Base-by-base conservation (phyloP, 2,888 invertebrate genomes). In the Limenitis camilla region DNA sequence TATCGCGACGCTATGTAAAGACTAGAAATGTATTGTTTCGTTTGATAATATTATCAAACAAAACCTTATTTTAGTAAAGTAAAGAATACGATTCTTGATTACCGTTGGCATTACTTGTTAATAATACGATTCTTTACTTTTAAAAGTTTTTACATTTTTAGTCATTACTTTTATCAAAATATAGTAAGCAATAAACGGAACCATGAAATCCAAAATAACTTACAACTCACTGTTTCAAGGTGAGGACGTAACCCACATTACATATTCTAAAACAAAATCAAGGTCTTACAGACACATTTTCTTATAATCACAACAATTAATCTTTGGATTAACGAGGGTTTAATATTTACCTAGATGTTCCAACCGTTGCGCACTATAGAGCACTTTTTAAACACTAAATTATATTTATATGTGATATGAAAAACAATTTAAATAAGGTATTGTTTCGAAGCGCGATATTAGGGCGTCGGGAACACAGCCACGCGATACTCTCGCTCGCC, bases 201-300 rank as follows among this genome's bases (percentile, higher is more conserved):
- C 31, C 36, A 31, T 29, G 47, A 52, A 59, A 56, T 55, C 49
- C 44, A 27, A 81, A 87, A 87, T 86, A 86, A 77, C 80, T 67
- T 59, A 58, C 75, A 73, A 72, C 74, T 82, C 80, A 76, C 67
- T 64, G 65, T 62, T 69, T 76, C 86, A 86, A 86, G 86, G 87
- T 73, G 79, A 84, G 76, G 76, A 79, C 82, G 77, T 68, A 75
- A 68, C 78, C 76, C 70, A 81, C 76, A 82, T 83, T 72, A 72
- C 73, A 74, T 68, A 69, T 72, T 77, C 78, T 76, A 72, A 78
- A 78, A 76, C 70, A 65, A 74, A 72, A 81, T 76, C 85, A 85
- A 84, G 85, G 84, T 72, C 73, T 69, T 53, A 49, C 59, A 49
- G 55, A 52, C 49, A 51, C 56, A 58, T 55, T 56, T 58, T 57